These are phyloP conservation scores for Amitus sp. DNA, from an alignment of 2,888 invertebrate genomes.

Conservation along the genomic window DNA sequence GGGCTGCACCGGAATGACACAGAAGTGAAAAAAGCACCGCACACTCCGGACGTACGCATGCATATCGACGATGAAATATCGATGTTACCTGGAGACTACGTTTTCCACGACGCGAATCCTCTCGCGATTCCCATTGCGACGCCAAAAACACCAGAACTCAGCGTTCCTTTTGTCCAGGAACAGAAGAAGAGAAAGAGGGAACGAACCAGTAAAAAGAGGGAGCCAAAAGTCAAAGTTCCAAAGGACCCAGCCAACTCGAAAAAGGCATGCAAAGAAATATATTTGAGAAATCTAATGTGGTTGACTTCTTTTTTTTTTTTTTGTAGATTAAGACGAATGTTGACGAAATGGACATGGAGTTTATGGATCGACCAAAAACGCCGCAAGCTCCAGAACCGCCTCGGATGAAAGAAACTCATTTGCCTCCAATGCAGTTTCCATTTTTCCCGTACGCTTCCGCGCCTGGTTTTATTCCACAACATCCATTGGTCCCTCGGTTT, in stretches of 20 bases:
- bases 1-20: constrained; percentile 33
- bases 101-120: constrained; percentile 67
- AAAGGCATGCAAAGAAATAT: constrained; percentile 47
- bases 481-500: constrained; percentile 68
- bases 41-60: constrained; percentile 55
- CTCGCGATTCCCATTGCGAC: constrained; percentile 68
- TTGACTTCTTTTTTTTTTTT: constrained; percentile 12
- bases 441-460: constrained; percentile 63
- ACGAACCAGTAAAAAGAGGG: constrained; percentile 67
- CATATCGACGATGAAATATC: constrained; percentile 35
- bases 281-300: not conserved
- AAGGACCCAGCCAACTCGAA: constrained; percentile 55
- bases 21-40: constrained; percentile 60
- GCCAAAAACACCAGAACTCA: constrained; percentile 70
- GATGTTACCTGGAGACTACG: constrained; percentile 44
- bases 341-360: constrained; percentile 49
- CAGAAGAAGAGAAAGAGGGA: constrained; percentile 71
- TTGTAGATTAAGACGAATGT: constrained; percentile 50
- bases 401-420: constrained; percentile 54
- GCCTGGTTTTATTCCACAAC: constrained; percentile 75
- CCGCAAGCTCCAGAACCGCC: constrained; percentile 60
- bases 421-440: constrained; percentile 67
- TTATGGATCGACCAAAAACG: constrained; percentile 61
- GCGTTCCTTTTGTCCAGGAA: constrained; percentile 69
- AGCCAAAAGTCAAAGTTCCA: constrained; percentile 60